Percentiles rank a stretch among this genome's conserved stretches.
phyloP scores from a whole-genome alignment of 2,888 invertebrate genomes.

The Deilephila elpenor region DNA sequence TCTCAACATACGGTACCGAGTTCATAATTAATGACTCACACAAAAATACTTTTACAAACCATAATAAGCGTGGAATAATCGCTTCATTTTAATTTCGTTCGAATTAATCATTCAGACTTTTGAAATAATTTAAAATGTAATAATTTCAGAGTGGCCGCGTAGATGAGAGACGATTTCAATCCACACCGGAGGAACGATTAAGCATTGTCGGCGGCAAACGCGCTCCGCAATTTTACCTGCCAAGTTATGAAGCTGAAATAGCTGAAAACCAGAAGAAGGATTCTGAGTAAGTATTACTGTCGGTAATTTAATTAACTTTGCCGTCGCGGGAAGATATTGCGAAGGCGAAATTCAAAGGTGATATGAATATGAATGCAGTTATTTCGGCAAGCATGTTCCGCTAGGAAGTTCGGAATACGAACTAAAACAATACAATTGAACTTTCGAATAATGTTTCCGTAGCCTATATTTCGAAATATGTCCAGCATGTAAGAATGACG shows the following conservation, averaged over 20 bases:
- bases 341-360: neutral
- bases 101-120: constrained; percentile 34
- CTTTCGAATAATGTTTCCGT: neutral
- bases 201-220: constrained; percentile 99
- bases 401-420: too few relatives aligned
- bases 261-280: constrained; percentile 98
- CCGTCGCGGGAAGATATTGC: constrained; percentile 27
- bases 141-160: constrained; percentile 91
- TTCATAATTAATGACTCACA: constrained; percentile 14
- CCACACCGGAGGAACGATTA: constrained; percentile 95
- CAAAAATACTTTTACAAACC: constrained; percentile 6
- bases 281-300: constrained; percentile 91
- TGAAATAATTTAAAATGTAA: constrained; percentile 46
- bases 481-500: neutral
- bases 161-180: constrained; percentile 95
- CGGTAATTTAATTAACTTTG: constrained; percentile 22
- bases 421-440: too few relatives aligned
- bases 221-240: constrained; percentile 98
- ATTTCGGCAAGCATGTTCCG: neutral
- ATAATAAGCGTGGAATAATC: neutral
- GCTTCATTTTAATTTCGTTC: neutral
- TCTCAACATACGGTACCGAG: neutral
- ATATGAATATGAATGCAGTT: neutral
- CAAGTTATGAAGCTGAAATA: constrained; percentile 97
- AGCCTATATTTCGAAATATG: neutral